These are phyloP conservation scores for Ischnus inquisitorius DNA, from an alignment of 2,888 invertebrate genomes.

Conservation along the genomic window DNA sequence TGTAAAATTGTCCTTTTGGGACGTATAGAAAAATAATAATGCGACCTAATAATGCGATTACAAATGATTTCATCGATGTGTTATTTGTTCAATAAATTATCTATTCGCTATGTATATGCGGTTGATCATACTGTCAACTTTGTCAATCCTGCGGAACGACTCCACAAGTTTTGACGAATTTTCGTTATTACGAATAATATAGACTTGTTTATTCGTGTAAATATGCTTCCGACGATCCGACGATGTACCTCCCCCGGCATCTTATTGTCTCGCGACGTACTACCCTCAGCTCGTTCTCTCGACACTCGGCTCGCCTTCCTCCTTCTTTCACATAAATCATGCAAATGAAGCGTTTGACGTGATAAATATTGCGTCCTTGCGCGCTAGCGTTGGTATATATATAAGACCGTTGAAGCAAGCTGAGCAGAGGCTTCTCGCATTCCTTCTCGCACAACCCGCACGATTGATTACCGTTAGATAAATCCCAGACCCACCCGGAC, in stretches of 20 bases:
- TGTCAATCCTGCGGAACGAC: conserved; percentile 41
- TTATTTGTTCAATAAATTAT: conserved; percentile 20
- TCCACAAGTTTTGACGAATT: conserved; percentile 23
- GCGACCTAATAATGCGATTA: not conserved
- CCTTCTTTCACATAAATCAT: conserved; percentile 80
- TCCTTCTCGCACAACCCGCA: conserved; percentile 71
- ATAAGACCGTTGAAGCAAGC: conserved; percentile 27
- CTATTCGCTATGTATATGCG: not conserved
- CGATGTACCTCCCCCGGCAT: not conserved
- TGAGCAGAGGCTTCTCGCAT: conserved; percentile 62
- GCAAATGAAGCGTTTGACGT: conserved; percentile 83
- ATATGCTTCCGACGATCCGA: conserved; percentile 41
- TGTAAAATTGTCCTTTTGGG: not conserved
- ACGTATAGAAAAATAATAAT: not conserved
- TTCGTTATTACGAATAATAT: conserved; percentile 52
- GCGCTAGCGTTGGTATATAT: conserved; percentile 8
- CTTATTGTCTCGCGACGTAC: not conserved
- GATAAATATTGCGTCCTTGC: conserved; percentile 83
- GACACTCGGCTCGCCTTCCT: conserved; percentile 3
- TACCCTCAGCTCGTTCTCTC: conserved; percentile 18
- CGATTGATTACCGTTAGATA: conserved; percentile 84
- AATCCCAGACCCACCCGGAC: conserved; percentile 81
- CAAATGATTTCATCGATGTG: not conserved
- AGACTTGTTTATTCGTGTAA: conserved; percentile 24
- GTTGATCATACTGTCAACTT: conserved; percentile 22